A percentile compares a stretch with the other conserved stretches of the same genome.
Evolutionary conservation across 2,113 vertebrate genomes (phyloP).

Genomic region (Mormyrus lacerda): DNA sequence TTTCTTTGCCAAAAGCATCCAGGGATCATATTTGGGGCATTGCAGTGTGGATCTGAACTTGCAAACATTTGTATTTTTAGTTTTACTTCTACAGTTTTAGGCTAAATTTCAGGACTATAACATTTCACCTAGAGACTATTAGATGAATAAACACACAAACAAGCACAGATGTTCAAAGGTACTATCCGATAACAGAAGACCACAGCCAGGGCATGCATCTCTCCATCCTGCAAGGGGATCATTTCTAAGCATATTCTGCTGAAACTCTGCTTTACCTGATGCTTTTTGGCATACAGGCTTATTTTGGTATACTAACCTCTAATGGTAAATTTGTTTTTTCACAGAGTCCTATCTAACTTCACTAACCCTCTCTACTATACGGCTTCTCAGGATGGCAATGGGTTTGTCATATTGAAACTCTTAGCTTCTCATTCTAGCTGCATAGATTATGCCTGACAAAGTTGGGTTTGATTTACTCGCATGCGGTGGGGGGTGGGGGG

Average conservation of each 20-base stretch:
- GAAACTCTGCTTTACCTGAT: background rate
- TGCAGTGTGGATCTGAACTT: background rate
- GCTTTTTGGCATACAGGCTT: background rate
- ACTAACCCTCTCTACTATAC: background rate
- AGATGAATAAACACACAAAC: background rate
- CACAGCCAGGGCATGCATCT: background rate
- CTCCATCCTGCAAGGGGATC: background rate
- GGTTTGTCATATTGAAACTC: slow-evolving; percentile 24
- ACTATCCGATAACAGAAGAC: background rate
- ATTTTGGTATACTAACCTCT: background rate
- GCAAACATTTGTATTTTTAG: background rate
- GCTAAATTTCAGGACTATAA: background rate
- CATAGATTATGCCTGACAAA: slow-evolving; percentile 35
- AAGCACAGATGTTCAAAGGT: background rate
- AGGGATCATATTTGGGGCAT: background rate
- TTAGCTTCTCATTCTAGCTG: slow-evolving; percentile 18
- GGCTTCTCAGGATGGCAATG: slow-evolving; percentile 26
- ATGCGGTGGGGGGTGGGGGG: slow-evolving; percentile 11
- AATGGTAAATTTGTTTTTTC: background rate
- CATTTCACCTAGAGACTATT: background rate
- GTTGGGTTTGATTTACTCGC: slow-evolving; percentile 44
- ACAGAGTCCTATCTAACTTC: background rate
- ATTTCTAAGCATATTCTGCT: background rate
- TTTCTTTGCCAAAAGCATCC: background rate
- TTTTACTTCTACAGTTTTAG: background rate